Percentiles rank a stretch among this genome's conserved stretches.
Conservation (phyloP, 1,140 invertebrate genomes). For the Penaeus vannamei region DNA sequence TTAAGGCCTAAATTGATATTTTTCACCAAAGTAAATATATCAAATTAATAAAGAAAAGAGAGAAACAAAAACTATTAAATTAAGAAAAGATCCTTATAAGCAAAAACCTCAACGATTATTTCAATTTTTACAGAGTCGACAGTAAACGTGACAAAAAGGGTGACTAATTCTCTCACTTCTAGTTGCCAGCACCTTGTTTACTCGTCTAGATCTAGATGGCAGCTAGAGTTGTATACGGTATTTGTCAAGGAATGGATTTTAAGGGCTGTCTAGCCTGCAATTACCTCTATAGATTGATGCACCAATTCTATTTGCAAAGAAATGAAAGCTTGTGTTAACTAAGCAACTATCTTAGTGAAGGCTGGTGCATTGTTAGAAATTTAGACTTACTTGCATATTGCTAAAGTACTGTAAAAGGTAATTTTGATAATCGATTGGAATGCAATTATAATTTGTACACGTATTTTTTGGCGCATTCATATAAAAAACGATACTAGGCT, state of each 20-base stretch:
- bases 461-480: slow-evolving; percentile 30
- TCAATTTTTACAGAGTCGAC: slow-evolving; percentile 38
- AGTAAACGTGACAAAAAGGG: slow-evolving; percentile 45
- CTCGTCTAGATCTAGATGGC: slow-evolving; percentile 17
- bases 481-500: not conserved
- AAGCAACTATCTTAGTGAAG: slow-evolving; percentile 35
- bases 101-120: slow-evolving; percentile 1
- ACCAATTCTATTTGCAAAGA: slow-evolving; percentile 27
- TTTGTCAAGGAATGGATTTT: slow-evolving; percentile 10
- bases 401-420: slow-evolving; percentile 45
- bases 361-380: slow-evolving; percentile 38
- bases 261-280: slow-evolving; percentile 26
- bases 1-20: no score
- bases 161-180: slow-evolving; percentile 57
- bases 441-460: slow-evolving; percentile 34
- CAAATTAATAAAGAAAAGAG: no score
- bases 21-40: no score
- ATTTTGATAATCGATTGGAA: slow-evolving; percentile 49
- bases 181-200: slow-evolving; percentile 50
- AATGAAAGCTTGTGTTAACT: slow-evolving; percentile 28
- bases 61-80: not conserved
- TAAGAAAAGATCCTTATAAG: no score
- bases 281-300: slow-evolving; percentile 32
- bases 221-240: slow-evolving; percentile 44
- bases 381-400: slow-evolving; percentile 47